Evolutionary conservation across 2,888 invertebrate genomes (phyloP).

Genomic region (Caenorhabditis sp.): DNA sequence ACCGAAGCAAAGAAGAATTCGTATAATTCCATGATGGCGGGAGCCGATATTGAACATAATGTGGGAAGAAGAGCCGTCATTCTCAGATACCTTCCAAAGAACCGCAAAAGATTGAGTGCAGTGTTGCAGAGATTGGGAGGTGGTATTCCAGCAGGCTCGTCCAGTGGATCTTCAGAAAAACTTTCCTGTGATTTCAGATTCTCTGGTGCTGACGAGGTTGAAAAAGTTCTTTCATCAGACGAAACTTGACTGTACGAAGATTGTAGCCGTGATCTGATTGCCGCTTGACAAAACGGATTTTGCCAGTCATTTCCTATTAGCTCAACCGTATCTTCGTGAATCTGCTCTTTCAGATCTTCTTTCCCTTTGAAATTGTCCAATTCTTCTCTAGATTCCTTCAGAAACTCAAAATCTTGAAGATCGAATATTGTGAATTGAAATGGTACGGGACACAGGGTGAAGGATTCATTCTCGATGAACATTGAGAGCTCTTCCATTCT

Average conservation of each 20-base stretch:
- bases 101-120: slow-evolving; percentile 78
- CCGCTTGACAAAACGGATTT: slow-evolving; percentile 61
- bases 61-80: slow-evolving; percentile 81
- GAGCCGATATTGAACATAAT: slow-evolving; percentile 76
- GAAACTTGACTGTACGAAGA: slow-evolving; percentile 44
- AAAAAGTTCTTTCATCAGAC: slow-evolving; percentile 27
- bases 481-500: slow-evolving; percentile 80
- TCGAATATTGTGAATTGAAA: slow-evolving; percentile 81
- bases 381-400: slow-evolving; percentile 51
- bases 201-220: slow-evolving; percentile 31
- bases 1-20: slow-evolving; percentile 79
- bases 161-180: slow-evolving; percentile 42
- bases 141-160: slow-evolving; percentile 54
- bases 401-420: slow-evolving; percentile 73
- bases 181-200: slow-evolving; percentile 34
- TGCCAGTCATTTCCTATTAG: slow-evolving; percentile 52
- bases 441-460: slow-evolving; percentile 81
- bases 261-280: slow-evolving; percentile 42
- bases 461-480: slow-evolving; percentile 82
- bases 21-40: slow-evolving; percentile 78
- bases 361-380: neutral
- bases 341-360: neutral
- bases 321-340: neutral
- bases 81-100: slow-evolving; percentile 80
- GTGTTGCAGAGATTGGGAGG: slow-evolving; percentile 82